These are phyloP conservation scores for human (Homo sapiens) DNA, from an alignment of 2,113 vertebrate genomes.

Conservation along the genomic window DNA sequence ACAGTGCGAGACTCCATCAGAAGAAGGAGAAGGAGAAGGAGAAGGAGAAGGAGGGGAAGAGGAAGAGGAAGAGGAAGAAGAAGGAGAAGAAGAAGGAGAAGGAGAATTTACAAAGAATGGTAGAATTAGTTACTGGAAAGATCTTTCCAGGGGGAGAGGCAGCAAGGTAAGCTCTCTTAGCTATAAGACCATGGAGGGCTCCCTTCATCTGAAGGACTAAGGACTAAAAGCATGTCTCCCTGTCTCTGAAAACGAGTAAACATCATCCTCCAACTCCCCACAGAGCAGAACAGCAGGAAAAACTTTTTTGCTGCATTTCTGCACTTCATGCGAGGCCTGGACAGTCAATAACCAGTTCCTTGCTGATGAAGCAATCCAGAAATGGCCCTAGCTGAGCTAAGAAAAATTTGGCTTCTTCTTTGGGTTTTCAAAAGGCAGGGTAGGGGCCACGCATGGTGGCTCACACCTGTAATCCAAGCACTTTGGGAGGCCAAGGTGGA, in stretches of 20 bases:
- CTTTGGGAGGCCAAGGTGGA: too few species aligned
- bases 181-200: too few species aligned
- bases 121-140: too few species aligned
- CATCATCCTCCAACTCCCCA: fast-evolving
- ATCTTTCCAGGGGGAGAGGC: too few species aligned
- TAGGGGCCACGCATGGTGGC: background rate
- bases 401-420: background rate
- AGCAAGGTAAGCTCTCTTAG: too few species aligned
- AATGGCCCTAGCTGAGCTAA: background rate
- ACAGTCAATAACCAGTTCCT: background rate
- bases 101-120: too few species aligned
- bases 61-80: too few species aligned
- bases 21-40: too few species aligned
- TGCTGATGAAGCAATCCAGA: background rate
- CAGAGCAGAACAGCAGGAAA: background rate
- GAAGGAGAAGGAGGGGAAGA: too few species aligned
- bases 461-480: too few species aligned
- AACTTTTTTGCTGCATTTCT: background rate
- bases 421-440: background rate
- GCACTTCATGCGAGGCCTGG: background rate
- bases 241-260: background rate
- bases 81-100: too few species aligned
- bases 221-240: background rate
- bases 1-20: too few species aligned
- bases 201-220: background rate